A percentile compares a stretch with the other conserved stretches of the same genome.
These are phyloP conservation scores for Biston stratarius DNA, from an alignment of 2,888 invertebrate genomes.

Conservation along the genomic window DNA sequence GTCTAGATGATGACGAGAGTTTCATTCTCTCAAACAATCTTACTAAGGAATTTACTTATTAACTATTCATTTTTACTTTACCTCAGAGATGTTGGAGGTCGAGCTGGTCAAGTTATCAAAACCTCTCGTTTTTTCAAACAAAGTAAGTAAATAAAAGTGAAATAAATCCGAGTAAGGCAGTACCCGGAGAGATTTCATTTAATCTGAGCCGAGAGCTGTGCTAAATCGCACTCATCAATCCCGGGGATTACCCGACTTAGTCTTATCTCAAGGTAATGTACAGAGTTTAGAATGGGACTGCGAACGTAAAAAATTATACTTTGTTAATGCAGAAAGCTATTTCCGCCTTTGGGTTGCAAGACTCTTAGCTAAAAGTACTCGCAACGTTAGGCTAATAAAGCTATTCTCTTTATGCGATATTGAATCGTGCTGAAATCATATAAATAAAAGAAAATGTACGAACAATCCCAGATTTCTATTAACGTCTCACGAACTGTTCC, in stretches of 20 bases:
- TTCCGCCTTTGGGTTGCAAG: background rate
- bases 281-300: slow-evolving; percentile 31
- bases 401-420: too few relatives aligned
- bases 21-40: too few relatives aligned
- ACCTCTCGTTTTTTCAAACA: slow-evolving; percentile 6
- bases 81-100: too few relatives aligned
- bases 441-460: too few relatives aligned
- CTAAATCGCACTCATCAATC: slow-evolving; percentile 77
- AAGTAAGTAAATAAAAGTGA: slow-evolving; percentile 53
- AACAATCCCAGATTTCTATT: too few relatives aligned
- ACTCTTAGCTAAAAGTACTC: too few relatives aligned
- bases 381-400: too few relatives aligned
- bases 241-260: slow-evolving; percentile 60
- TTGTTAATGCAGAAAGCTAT: background rate
- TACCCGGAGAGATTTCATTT: slow-evolving; percentile 69
- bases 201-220: slow-evolving; percentile 66
- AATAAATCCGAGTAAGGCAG: slow-evolving; percentile 58
- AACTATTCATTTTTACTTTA: too few relatives aligned
- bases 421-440: too few relatives aligned
- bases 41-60: too few relatives aligned
- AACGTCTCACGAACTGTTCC: too few relatives aligned
- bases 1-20: too few relatives aligned
- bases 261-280: slow-evolving; percentile 48
- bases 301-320: slow-evolving; percentile 12
- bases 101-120: background rate